phyloP scores from a whole-genome alignment of 2,113 vertebrate genomes.

The Phyllopteryx taeniolatus region DNA sequence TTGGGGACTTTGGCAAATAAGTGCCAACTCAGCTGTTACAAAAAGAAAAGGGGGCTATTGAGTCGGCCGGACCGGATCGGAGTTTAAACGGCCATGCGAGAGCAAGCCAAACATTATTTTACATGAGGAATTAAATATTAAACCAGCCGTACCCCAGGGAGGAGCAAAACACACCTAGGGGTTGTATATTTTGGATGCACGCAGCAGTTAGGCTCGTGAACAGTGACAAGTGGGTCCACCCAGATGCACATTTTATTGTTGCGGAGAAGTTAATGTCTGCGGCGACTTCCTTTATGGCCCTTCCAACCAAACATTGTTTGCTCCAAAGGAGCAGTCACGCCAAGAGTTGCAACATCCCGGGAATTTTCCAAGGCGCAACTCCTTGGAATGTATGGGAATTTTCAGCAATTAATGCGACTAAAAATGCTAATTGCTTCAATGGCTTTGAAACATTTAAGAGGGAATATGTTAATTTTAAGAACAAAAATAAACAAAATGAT shows the following conservation, averaged over 20 bases:
- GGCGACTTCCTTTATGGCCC: slow-evolving; percentile 59
- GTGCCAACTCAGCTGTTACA: too few species aligned
- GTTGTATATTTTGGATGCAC: slow-evolving; percentile 19
- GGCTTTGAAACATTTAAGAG: background rate
- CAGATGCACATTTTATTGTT: slow-evolving; percentile 41
- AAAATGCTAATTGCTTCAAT: background rate
- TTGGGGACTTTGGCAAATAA: background rate
- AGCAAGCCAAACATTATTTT: slow-evolving; percentile 16
- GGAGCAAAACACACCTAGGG: slow-evolving; percentile 13
- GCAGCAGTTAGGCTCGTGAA: slow-evolving; percentile 31
- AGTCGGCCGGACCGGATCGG: background rate
- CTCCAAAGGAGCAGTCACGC: slow-evolving; percentile 41
- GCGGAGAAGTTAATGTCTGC: slow-evolving; percentile 54
- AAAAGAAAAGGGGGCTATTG: background rate
- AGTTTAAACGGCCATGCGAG: slow-evolving; percentile 4
- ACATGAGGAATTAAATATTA: slow-evolving; percentile 22
- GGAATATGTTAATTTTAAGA: slow-evolving; percentile 1
- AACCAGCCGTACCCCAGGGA: slow-evolving; percentile 3
- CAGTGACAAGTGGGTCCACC: slow-evolving; percentile 33
- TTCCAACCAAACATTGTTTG: slow-evolving; percentile 76
- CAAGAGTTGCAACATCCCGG: background rate
- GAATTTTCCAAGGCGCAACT: background rate
- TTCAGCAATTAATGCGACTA: background rate
- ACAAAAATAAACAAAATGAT: background rate
- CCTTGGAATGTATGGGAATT: background rate